Conservation (phyloP, 1,140 invertebrate genomes). For the Trichogramma pretiosum region DNA sequence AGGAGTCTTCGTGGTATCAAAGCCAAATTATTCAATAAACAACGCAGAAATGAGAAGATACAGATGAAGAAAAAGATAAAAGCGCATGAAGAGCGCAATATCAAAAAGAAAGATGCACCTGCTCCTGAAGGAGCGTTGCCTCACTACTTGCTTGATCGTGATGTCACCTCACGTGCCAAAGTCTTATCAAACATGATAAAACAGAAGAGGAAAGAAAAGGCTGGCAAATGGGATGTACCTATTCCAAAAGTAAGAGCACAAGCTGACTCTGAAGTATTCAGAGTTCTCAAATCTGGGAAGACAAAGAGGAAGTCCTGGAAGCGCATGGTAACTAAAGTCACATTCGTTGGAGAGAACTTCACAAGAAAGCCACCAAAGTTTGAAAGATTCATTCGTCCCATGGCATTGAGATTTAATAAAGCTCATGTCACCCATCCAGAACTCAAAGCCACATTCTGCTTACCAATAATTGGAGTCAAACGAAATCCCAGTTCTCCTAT, state of each 20-base stretch:
- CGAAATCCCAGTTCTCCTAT: constrained; percentile 97
- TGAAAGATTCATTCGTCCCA: constrained; percentile 97
- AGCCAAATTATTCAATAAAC: constrained; percentile 96
- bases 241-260: constrained; percentile 96
- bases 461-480: constrained; percentile 98
- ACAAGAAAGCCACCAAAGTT: constrained; percentile 99
- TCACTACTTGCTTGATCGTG: constrained; percentile 92
- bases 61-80: constrained; percentile 98
- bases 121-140: constrained; percentile 86
- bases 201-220: constrained; percentile 99
- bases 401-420: constrained; percentile 93
- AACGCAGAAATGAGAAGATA: constrained; percentile 95
- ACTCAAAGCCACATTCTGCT: constrained; percentile 95
- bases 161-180: constrained; percentile 88
- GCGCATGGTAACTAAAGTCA: constrained; percentile 98
- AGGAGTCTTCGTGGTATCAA: constrained; percentile 89
- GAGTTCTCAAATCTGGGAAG: constrained; percentile 90
- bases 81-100: constrained; percentile 82
- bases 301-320: constrained; percentile 96
- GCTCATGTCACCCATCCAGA: constrained; percentile 99
- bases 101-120: constrained; percentile 77
- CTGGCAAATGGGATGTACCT: constrained; percentile 99
- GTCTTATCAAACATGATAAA: constrained; percentile 99
- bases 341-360: constrained; percentile 96
- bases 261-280: constrained; percentile 97